Evolutionary conservation across 2,888 invertebrate species (phyloP), one percentile per base, ranked within the genome.

Genomic region (Platycnemis pennipes): DNA sequence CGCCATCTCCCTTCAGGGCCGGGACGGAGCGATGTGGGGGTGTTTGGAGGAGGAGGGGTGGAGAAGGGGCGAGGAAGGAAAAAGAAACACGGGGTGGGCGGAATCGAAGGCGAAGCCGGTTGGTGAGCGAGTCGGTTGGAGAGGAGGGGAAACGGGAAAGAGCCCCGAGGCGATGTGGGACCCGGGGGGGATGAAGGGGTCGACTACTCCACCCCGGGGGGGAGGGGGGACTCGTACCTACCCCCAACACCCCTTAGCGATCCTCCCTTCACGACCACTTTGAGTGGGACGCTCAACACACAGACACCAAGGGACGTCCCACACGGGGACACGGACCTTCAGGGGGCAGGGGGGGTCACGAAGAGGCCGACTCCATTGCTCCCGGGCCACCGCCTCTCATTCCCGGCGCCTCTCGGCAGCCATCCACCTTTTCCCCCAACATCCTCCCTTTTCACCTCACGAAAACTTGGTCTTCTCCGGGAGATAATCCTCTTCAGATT

Each of bases 401-500:
- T 63, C 26, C 3, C 26, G 26, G 19, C 63, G 26, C 26, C 69
- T 77, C 77, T 26, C 31, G 77, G 77, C 77, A 77, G 31, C 37
- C 37, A 77, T 77, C 77, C 77, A 37, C 77, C 77, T 31, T 37
- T 37, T 11, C 31, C 37, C 37, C 53, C 37, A 11, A 53, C 53
- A 37, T 22, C 56, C 89, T 3, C 63, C 53, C 37, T 53, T 53
- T 63, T 63, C 37, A 63, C 63, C 63, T 89, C 56, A 56, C 53
- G n/a, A 53, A 89, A 53, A 89, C 53, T 56, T 53, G 37, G 53
- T 56, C 19, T 26, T 56, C 89, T 37, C 89, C 56, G 26, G n/a
- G 26, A 91, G 63, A 63, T 91, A 91, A 63, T 63, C 91, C 77
- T 63, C 91, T 91, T 42, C 91, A 53, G 63, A 91, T 44, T 63